Evolutionary conservation across 2,113 vertebrate genomes (phyloP).

Genomic region (Zosterops pallidus): DNA sequence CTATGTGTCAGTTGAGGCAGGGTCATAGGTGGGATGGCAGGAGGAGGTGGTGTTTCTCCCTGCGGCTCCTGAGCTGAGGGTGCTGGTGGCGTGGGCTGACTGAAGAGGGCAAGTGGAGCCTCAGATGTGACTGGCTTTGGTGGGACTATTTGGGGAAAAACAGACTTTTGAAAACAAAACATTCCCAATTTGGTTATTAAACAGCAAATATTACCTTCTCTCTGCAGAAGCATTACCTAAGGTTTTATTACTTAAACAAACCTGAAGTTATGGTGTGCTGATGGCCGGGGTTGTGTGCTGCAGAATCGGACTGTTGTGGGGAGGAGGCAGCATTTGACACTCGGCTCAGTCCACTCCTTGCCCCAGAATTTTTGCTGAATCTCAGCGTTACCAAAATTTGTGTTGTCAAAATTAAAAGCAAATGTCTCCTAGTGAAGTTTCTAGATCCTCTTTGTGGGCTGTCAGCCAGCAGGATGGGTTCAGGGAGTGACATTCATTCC

Average conservation of each 20-base stretch:
- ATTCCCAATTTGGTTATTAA: not conserved
- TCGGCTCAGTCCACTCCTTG: fast-evolving
- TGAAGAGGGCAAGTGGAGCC: not conserved
- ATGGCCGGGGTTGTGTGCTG: not conserved
- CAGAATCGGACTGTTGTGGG: fast-evolving
- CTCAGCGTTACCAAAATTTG: not conserved
- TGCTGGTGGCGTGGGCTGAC: not conserved
- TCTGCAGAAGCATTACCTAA: not conserved
- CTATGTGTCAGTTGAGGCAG: not conserved
- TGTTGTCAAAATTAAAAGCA: not conserved
- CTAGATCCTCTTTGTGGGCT: not conserved
- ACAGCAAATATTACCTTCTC: not conserved
- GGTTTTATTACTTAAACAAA: not conserved
- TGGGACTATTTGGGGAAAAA: not conserved
- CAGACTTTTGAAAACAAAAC: not conserved
- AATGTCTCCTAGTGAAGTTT: not conserved
- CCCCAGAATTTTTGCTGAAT: not conserved
- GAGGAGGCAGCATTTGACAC: not conserved
- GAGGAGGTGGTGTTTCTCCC: not conserved
- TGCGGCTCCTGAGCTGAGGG: not conserved
- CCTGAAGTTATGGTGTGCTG: not conserved
- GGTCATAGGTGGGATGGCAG: not conserved
- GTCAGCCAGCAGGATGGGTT: not conserved
- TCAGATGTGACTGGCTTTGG: not conserved
- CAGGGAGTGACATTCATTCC: not conserved